These are phyloP conservation scores for Standfussiana lucernea DNA, from an alignment of 2,888 invertebrate species.

Conservation along the genomic window DNA sequence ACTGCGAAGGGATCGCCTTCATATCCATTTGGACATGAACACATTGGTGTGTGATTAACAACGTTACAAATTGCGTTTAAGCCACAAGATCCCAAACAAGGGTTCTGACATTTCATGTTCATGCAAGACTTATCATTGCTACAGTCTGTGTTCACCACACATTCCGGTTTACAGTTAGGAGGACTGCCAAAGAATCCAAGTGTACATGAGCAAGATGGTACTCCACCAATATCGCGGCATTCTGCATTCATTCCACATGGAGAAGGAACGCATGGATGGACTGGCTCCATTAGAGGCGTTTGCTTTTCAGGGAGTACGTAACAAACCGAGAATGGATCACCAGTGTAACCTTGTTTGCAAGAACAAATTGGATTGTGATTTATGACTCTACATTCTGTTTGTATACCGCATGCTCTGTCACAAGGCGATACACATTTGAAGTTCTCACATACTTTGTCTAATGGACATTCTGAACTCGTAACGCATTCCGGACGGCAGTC, in stretches of 20 bases:
- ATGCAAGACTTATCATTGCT: constrained; percentile 94
- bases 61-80: constrained; percentile 93
- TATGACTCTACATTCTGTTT: constrained; percentile 93
- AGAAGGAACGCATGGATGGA: constrained; percentile 93
- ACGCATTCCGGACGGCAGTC: constrained; percentile 93
- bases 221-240: constrained; percentile 89
- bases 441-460: constrained; percentile 92
- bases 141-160: constrained; percentile 94
- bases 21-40: constrained; percentile 91
- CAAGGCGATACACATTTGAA: constrained; percentile 94
- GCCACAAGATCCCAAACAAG: constrained; percentile 95
- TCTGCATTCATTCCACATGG: constrained; percentile 94
- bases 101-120: constrained; percentile 94
- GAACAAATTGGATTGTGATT: constrained; percentile 93
- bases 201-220: constrained; percentile 93
- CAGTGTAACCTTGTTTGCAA: constrained; percentile 91
- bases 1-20: constrained; percentile 94
- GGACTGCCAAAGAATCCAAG: constrained; percentile 93
- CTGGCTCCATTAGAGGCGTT: constrained; percentile 71
- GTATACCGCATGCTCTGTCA: constrained; percentile 92
- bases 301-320: constrained; percentile 78
- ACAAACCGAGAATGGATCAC: constrained; percentile 92
- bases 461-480: constrained; percentile 92
- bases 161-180: constrained; percentile 94
- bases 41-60: constrained; percentile 94